phyloP scores from a whole-genome alignment of 23 tunicate genomes.

The Phallusia fumigata region DNA sequence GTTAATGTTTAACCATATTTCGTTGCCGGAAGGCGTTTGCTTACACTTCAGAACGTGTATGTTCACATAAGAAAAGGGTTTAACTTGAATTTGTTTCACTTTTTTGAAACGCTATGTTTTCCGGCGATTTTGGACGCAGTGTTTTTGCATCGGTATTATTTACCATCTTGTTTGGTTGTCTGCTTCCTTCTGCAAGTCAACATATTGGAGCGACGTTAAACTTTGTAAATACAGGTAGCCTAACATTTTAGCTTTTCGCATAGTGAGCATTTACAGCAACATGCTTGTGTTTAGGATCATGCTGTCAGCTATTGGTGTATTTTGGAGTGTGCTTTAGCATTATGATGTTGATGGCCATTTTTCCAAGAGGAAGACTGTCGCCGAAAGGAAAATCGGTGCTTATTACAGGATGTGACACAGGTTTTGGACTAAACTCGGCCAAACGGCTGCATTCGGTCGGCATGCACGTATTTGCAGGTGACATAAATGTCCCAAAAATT shows the following conservation, averaged over 20 bases:
- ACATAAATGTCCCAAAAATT: background rate
- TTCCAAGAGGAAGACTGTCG: constrained; percentile 71
- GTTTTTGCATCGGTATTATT: constrained; percentile 35
- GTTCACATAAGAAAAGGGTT: background rate
- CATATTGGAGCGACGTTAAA: background rate
- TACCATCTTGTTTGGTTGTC: constrained; percentile 31
- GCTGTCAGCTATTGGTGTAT: background rate
- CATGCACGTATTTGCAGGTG: constrained; percentile 95
- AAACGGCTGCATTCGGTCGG: constrained; percentile 69
- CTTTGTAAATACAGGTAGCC: background rate
- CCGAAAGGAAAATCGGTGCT: constrained; percentile 79
- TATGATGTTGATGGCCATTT: constrained; percentile 29
- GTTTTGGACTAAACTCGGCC: constrained; percentile 65
- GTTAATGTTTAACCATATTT: no score
- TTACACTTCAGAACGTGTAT: no score
- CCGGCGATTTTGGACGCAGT: constrained; percentile 69
- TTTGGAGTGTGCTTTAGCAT: constrained; percentile 28
- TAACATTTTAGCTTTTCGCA: no score
- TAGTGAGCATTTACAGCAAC: no score
- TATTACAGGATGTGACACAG: constrained; percentile 93
- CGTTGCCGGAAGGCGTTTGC: no score
- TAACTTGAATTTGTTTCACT: background rate
- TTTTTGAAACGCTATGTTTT: constrained; percentile 28
- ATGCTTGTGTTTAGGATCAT: background rate
- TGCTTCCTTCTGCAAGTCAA: constrained; percentile 30